These are phyloP conservation scores for Psilopsiagon aymara DNA, from an alignment of 2,113 vertebrate genomes.

Conservation along the genomic window DNA sequence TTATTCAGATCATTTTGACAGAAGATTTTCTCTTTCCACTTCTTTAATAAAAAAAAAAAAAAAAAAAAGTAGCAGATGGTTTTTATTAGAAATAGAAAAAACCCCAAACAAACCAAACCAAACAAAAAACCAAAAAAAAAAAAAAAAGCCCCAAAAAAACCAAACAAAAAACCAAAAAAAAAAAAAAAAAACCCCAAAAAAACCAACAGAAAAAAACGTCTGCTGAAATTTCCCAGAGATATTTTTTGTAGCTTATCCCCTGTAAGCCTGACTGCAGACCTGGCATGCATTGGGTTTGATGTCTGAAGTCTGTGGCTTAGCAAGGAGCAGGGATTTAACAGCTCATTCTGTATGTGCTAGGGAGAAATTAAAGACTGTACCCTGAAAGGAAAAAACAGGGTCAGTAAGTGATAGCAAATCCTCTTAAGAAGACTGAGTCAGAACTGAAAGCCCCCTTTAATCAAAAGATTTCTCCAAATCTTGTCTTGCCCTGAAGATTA, in stretches of 20 bases:
- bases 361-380: neutral
- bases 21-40: neutral
- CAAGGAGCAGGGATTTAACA: neutral
- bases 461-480: constrained; percentile 33
- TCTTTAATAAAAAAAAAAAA: neutral
- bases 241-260: neutral
- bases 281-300: neutral
- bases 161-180: neutral
- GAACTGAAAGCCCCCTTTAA: constrained; percentile 23
- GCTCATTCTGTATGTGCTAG: neutral
- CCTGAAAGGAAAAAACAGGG: neutral
- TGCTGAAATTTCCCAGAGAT: neutral
- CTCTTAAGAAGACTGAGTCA: neutral
- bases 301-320: neutral
- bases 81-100: neutral
- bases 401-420: neutral
- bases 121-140: neutral
- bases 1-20: neutral
- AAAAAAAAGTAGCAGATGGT: neutral
- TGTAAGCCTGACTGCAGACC: neutral
- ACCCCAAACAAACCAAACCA: neutral
- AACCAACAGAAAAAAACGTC: neutral
- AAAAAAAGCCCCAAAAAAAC: neutral
- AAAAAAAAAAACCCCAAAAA: too few relatives aligned
- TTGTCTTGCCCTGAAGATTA: neutral